Conservation (phyloP, 2,797 vertebrate species). For the Rhodeus uyekii region DNA sequence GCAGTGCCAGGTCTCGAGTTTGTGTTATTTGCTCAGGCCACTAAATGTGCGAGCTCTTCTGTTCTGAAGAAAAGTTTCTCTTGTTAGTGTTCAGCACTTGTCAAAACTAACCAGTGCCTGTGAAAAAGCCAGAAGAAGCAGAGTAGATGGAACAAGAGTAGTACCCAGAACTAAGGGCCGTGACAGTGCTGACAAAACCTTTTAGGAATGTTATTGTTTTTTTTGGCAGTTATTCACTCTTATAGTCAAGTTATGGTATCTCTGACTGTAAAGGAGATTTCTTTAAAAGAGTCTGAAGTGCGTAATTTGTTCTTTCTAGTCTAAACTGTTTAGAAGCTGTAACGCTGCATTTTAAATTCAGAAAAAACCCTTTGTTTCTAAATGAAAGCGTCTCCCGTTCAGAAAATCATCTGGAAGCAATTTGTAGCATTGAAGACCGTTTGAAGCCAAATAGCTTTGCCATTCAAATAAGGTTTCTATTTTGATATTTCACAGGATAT, state of each 20-base stretch:
- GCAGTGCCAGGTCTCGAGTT: not conserved
- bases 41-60: not conserved
- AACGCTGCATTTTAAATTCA: constrained; percentile 5
- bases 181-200: not conserved
- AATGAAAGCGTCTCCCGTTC: not conserved
- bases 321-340: not conserved
- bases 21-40: constrained; percentile 7
- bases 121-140: constrained; percentile 34
- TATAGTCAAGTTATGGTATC: not conserved
- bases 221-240: constrained; percentile 1
- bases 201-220: constrained; percentile 26
- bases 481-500: not conserved
- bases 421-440: constrained; percentile 2
- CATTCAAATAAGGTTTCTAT: not conserved
- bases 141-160: constrained; percentile 9
- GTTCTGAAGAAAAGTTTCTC: constrained; percentile 11
- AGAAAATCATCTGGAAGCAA: constrained; percentile 25
- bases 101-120: constrained; percentile 52
- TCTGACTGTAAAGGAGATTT: not conserved
- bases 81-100: constrained; percentile 39
- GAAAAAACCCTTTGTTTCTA: constrained; percentile 11
- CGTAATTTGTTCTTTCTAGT: not conserved
- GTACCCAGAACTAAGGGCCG: not conserved
- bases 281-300: not conserved
- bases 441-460: constrained; percentile 1